Conservation (phyloP, 2,797 vertebrate genomes). For the Malacoctenus gilli region DNA sequence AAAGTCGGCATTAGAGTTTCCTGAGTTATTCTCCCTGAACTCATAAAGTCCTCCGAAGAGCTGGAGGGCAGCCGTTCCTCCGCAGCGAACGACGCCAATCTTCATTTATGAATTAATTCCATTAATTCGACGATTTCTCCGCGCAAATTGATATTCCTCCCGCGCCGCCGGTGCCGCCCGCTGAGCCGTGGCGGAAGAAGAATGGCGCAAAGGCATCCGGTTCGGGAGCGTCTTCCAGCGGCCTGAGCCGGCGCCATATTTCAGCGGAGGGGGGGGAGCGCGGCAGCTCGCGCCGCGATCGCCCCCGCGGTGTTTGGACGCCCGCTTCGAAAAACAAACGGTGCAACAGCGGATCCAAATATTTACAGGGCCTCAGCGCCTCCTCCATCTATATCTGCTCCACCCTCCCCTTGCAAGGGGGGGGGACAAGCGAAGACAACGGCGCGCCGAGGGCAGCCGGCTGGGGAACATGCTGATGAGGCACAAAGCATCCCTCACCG, state of each 20-base stretch:
- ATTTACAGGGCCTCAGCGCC: conserved; percentile 67
- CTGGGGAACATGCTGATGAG: conserved; percentile 71
- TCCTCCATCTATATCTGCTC: conserved; percentile 64
- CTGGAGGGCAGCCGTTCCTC: too few relatives aligned
- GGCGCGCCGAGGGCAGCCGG: conserved; percentile 41
- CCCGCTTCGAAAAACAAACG: conserved; percentile 58
- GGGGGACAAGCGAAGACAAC: conserved; percentile 43
- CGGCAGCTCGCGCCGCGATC: not conserved
- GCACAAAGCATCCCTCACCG: conserved; percentile 62
- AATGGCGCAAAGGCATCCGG: too few relatives aligned
- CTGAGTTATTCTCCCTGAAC: too few relatives aligned
- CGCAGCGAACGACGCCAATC: too few relatives aligned
- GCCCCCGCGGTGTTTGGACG: conserved; percentile 15
- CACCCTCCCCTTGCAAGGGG: conserved; percentile 41
- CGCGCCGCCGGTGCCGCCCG: too few relatives aligned
- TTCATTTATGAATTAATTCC: not conserved
- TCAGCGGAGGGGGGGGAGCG: too few relatives aligned
- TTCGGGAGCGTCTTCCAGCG: too few relatives aligned
- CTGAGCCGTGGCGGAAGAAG: not conserved
- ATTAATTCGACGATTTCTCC: not conserved
- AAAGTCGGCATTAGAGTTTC: too few relatives aligned
- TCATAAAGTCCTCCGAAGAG: too few relatives aligned
- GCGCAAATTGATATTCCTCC: not conserved
- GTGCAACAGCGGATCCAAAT: conserved; percentile 62
- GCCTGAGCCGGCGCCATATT: too few relatives aligned